A percentile compares a stretch with the other conserved stretches of the same genome.
Evolutionary conservation across 2,888 invertebrate species (phyloP).

Genomic region (Phania funesta): DNA sequence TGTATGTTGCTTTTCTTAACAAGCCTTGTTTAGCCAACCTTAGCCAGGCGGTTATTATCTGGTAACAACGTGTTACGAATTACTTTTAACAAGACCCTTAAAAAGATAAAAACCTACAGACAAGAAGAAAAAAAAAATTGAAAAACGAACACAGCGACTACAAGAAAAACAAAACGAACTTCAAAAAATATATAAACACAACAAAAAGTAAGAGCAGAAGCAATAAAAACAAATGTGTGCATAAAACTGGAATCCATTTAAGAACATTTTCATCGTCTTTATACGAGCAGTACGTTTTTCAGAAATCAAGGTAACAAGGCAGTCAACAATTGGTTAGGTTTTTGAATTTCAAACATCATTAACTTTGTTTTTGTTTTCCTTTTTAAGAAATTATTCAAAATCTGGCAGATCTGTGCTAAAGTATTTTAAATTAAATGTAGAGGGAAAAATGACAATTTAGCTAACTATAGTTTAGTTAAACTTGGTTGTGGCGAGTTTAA

Average conservation of each 20-base stretch:
- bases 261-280: slow-evolving; percentile 40
- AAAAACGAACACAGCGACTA: slow-evolving; percentile 1
- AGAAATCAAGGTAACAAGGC: slow-evolving; percentile 61
- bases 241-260: slow-evolving; percentile 59
- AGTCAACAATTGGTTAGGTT: slow-evolving; percentile 52
- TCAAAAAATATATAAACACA: slow-evolving; percentile 1
- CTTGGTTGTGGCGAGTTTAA: background rate
- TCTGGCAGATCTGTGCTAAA: slow-evolving; percentile 7
- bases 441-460: background rate
- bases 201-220: slow-evolving; percentile 17
- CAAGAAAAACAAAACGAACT: slow-evolving; percentile 40
- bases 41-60: slow-evolving; percentile 73
- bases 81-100: slow-evolving; percentile 80
- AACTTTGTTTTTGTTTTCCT: slow-evolving; percentile 24
- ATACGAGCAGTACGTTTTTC: background rate
- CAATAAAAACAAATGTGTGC: slow-evolving; percentile 10
- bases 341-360: slow-evolving; percentile 33
- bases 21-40: slow-evolving; percentile 66
- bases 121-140: slow-evolving; percentile 24
- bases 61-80: slow-evolving; percentile 80
- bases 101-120: slow-evolving; percentile 75
- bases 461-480: slow-evolving; percentile 9
- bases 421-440: background rate
- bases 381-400: slow-evolving; percentile 5
- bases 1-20: slow-evolving; percentile 51